Evolutionary conservation across 1,140 invertebrate species (phyloP).

Genomic region (Ceratina australensis): DNA sequence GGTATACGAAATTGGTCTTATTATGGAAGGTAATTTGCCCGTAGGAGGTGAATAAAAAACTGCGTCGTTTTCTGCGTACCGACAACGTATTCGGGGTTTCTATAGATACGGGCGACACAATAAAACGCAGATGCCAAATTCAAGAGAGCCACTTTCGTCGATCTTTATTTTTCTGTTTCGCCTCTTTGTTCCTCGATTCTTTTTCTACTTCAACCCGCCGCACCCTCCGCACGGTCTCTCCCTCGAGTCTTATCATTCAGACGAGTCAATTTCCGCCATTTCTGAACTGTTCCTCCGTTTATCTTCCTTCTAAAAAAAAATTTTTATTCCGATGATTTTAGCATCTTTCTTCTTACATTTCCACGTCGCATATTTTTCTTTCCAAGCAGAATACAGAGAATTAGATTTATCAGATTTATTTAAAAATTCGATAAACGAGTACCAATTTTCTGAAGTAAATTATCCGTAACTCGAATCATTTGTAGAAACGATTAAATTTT

Average conservation of each 20-base stretch:
- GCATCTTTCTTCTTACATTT: no score
- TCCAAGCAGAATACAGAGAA: no score
- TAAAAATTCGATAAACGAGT: no score
- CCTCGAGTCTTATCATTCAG: conserved; percentile 27
- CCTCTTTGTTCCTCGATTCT: conserved; percentile 20
- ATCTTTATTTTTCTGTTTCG: conserved; percentile 40
- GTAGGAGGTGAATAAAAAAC: conserved; percentile 11
- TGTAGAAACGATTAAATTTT: not conserved
- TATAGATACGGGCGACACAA: conserved; percentile 25
- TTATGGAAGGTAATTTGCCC: conserved; percentile 35
- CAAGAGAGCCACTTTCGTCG: conserved; percentile 30
- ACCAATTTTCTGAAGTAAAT: no score
- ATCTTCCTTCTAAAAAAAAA: not conserved
- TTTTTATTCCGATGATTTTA: no score
- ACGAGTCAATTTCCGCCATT: conserved; percentile 24
- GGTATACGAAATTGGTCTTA: conserved; percentile 19
- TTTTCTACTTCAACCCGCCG: conserved; percentile 31
- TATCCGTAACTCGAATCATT: not conserved
- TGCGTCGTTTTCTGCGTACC: not conserved
- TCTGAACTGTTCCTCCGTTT: not conserved
- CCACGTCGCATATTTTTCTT: no score
- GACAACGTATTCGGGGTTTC: not conserved
- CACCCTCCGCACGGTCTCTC: not conserved
- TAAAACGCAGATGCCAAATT: conserved; percentile 50
- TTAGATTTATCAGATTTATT: no score